Base-by-base conservation (phyloP, 2,888 invertebrate species). In the Athalia cordata region DNA sequence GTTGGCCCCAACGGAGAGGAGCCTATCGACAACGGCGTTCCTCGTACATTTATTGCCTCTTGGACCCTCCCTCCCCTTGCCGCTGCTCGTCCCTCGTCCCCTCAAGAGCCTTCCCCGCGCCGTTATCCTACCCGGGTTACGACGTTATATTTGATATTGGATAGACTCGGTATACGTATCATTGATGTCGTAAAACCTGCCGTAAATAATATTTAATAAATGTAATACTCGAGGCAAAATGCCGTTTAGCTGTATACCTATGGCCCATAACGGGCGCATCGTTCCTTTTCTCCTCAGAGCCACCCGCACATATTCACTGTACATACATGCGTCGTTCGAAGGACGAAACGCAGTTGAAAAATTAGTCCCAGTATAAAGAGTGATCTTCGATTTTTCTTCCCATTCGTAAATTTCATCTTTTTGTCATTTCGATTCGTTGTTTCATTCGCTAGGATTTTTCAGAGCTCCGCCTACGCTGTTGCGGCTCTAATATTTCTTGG, bases 91-190 rank as follows among this genome's bases (percentile, higher is more conserved):
- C n/a, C 52, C 66, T 15, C 29, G 49, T n/a, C 68, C 68, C 68
- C 29, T 55, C 29, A 43, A 59, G 49, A 72, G 72, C 75, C 75
- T 62, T 50, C 52, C 62, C 75, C 50, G 61, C 50, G 75, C 75
- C 47, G 75, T 75, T 75, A 75, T 75, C 62, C 75, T 84, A 84
- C 81, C 84, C 80, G 82, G 86, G 87, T 88, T 89, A 87, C 87
- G 89, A 89, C 87, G 89, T 89, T 89, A 89, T 90, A 89, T 89
- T 89, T 89, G 89, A 89, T 89, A 89, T 90, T 89, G 89, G 89
- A 88, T 89, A 87, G 88, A 89, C 86, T 87, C 83, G 84, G 84
- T 88, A 88, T 89, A 88, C 85, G 88, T 88, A 89, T 89, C 89
- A 89, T 89, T 88, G 88, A 84, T 82, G 81, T 89, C 89, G 87